phyloP scores from a whole-genome alignment of 2,888 invertebrate genomes.

The Temnothorax unifasciatus region DNA sequence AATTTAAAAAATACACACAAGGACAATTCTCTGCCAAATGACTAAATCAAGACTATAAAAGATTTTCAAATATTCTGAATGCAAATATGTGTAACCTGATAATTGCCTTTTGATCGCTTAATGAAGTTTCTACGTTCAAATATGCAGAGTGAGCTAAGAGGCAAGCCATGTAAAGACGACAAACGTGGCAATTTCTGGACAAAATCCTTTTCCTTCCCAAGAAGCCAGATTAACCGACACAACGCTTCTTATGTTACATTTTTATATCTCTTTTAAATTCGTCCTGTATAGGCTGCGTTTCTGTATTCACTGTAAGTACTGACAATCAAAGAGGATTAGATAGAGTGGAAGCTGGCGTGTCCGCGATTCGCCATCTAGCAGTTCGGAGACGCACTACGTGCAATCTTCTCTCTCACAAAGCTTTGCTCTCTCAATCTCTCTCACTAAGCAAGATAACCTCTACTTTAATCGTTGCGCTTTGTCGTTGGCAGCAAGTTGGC shows the following conservation, averaged over 20 bases:
- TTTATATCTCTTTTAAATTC: too few species aligned
- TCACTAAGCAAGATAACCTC: too few species aligned
- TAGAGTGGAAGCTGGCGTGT: too few species aligned
- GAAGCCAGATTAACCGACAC: slow-evolving; percentile 87
- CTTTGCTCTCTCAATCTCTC: too few species aligned
- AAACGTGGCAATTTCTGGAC: slow-evolving; percentile 86
- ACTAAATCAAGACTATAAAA: not conserved
- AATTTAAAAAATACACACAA: not conserved
- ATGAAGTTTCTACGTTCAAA: slow-evolving; percentile 79
- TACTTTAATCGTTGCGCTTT: too few species aligned
- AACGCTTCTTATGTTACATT: slow-evolving; percentile 88
- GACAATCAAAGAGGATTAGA: too few species aligned
- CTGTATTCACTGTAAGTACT: too few species aligned
- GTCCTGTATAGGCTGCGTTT: too few species aligned
- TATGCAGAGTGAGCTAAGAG: slow-evolving; percentile 86
- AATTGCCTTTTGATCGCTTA: slow-evolving; percentile 81
- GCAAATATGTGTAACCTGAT: slow-evolving; percentile 79
- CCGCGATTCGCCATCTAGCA: too few species aligned
- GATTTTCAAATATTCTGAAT: slow-evolving; percentile 32
- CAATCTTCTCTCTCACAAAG: too few species aligned
- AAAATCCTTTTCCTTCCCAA: slow-evolving; percentile 86
- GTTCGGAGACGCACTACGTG: too few species aligned
- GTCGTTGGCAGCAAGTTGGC: too few species aligned
- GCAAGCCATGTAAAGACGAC: slow-evolving; percentile 86
- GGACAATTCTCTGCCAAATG: not conserved